phyloP scores from a whole-genome alignment of 2,797 vertebrate genomes.

The Alexandromys oeconomus region DNA sequence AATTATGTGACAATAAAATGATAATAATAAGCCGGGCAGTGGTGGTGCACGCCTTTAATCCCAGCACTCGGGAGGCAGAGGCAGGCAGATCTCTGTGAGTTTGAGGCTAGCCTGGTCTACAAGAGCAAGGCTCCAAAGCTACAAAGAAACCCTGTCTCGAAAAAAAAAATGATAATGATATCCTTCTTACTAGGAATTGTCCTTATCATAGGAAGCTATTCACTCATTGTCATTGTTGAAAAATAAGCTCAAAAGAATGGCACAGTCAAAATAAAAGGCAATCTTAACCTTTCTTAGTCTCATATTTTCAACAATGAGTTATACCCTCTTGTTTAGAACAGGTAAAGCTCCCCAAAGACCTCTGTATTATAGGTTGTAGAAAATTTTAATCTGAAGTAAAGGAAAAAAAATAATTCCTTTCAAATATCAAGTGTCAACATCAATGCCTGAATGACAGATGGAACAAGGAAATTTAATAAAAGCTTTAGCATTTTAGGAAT shows the following conservation, averaged over 20 bases:
- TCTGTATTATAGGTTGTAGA: neutral
- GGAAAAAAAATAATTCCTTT: neutral
- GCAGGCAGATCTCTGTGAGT: no score
- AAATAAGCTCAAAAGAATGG: neutral
- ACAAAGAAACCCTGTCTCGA: no score
- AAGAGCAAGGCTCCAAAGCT: no score
- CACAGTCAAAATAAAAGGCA: constrained; percentile 1
- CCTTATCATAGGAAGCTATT: neutral
- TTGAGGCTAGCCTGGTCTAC: no score
- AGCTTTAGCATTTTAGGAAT: neutral
- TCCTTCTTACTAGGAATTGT: neutral
- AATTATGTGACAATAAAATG: neutral
- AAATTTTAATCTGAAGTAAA: neutral
- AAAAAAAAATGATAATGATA: neutral
- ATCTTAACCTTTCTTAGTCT: neutral
- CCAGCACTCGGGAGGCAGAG: no score
- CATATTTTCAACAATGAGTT: neutral
- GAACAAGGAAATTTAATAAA: neutral
- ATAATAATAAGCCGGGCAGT: neutral
- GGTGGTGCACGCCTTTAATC: no score
- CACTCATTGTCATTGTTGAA: neutral
- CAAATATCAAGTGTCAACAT: neutral
- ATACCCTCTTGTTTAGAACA: neutral
- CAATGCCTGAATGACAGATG: neutral
- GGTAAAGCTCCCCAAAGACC: neutral